Conservation (phyloP, 2,797 vertebrate genomes). For the Galago senegalensis region DNA sequence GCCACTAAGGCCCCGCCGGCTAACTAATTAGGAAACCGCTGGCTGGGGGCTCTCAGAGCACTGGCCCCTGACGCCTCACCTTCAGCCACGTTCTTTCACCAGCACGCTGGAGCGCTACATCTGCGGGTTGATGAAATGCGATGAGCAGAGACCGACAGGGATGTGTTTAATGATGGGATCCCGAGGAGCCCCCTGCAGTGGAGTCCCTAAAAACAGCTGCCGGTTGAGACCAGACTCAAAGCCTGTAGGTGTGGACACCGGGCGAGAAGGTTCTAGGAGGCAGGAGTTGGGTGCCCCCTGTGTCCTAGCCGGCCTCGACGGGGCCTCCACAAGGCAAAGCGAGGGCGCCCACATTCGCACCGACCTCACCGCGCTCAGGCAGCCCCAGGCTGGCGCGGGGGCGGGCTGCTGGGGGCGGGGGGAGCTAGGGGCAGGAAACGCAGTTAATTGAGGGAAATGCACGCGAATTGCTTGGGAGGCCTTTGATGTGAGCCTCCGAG, state of each 20-base stretch:
- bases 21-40: not conserved
- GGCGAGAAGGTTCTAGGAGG: not conserved
- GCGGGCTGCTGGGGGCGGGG: slow-evolving; percentile 55
- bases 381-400: slow-evolving; percentile 74
- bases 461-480: slow-evolving; percentile 65
- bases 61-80: not conserved
- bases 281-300: not conserved
- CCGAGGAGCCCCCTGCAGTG: not conserved
- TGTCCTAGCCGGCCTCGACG: not conserved
- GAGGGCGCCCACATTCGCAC: not conserved
- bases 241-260: not conserved
- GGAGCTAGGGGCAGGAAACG: slow-evolving; percentile 79
- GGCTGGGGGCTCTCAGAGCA: not conserved
- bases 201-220: not conserved
- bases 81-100: not conserved
- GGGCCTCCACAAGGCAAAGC: not conserved
- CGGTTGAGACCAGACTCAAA: not conserved
- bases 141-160: not conserved
- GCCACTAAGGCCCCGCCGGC: not conserved
- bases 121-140: not conserved
- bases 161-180: not conserved
- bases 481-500: slow-evolving; percentile 73
- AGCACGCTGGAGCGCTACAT: not conserved
- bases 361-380: slow-evolving; percentile 68
- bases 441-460: slow-evolving; percentile 82